Evolutionary conservation across 2,113 vertebrate species (phyloP), one percentile per base, ranked within the genome.

Genomic region (Azemiops feae): DNA sequence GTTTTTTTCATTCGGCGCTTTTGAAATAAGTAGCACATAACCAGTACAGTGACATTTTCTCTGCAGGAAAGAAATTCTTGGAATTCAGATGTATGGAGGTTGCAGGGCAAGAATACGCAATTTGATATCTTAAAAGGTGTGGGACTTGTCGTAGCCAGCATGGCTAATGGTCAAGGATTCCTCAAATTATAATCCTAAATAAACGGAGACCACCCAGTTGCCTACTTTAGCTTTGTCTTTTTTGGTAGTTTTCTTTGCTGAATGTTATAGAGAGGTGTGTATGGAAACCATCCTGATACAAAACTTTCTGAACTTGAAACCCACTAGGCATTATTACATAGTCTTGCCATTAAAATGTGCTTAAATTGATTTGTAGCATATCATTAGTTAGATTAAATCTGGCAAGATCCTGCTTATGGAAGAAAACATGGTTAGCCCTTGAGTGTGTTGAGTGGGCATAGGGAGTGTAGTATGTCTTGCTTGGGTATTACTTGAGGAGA

Each of bases 401-500:
- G 88, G 18, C 10, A 88, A 0, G 0, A 45, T 93, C 85, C 92
- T 34, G 0, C 30, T 0, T 20, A 2, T 1, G 88, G 12, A 0
- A 0, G 20, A 22, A 89, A 69, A 2, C 1, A 3, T 92, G 57
- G 1, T 90, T 53, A 85, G 60, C 90, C 90, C 94, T 74, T n/a
- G 87, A 58, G 91, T 94, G 54, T 58, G 16, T 47, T 18, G 27
- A 58, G 43, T 60, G 0, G 5, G 3, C 90, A 89, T 81, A 91
- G 34, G 88, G 69, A 81, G 6, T 3, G 18, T 22, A 52, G 89
- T 74, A 50, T n/a, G 9, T 93, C 89, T 91, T 30, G 43, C 89
- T 95, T 92, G 94, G 92, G 88, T 91, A 92, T 4, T 58, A 54
- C 27, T 64, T 95, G 95, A 30, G 88, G 50, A 90, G 91, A 30